A percentile compares a stretch with the other conserved stretches of the same genome.
phyloP scores from a whole-genome alignment of 23 tunicate species.

The Aplidium turbinatum region DNA sequence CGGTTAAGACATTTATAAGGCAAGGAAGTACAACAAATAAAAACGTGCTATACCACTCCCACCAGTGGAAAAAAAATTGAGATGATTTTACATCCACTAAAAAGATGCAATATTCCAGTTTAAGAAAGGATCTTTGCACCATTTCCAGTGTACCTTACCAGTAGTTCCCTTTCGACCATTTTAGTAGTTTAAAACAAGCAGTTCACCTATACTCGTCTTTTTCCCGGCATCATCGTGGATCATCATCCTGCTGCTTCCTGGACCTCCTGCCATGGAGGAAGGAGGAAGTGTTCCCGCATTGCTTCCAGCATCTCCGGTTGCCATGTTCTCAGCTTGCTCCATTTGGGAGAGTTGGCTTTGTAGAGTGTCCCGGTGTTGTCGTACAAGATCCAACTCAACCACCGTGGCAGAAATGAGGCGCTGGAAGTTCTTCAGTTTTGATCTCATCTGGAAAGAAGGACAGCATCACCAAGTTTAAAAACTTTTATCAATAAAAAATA shows the following conservation, averaged over 20 bases:
- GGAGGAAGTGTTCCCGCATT: constrained; percentile 84
- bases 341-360: constrained; percentile 74
- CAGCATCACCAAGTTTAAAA: no score
- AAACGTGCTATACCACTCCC: no score
- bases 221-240: constrained; percentile 68
- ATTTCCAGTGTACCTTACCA: background rate
- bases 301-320: constrained; percentile 77
- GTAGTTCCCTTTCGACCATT: background rate
- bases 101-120: no score
- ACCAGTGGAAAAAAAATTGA: no score
- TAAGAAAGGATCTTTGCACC: no score
- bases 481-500: no score
- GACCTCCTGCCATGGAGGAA: constrained; percentile 95
- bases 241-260: constrained; percentile 94
- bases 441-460: constrained; percentile 53
- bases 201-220: constrained; percentile 72
- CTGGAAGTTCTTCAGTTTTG: constrained; percentile 69
- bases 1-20: no score
- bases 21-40: no score
- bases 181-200: no score
- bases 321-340: constrained; percentile 83
- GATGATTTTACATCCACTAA: no score
- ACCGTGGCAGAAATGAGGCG: constrained; percentile 63
- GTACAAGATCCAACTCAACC: constrained; percentile 72
- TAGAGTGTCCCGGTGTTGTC: constrained; percentile 69